These are phyloP conservation scores for Macroteleia sp. DNA, from an alignment of 2,888 invertebrate genomes.

Conservation along the genomic window DNA sequence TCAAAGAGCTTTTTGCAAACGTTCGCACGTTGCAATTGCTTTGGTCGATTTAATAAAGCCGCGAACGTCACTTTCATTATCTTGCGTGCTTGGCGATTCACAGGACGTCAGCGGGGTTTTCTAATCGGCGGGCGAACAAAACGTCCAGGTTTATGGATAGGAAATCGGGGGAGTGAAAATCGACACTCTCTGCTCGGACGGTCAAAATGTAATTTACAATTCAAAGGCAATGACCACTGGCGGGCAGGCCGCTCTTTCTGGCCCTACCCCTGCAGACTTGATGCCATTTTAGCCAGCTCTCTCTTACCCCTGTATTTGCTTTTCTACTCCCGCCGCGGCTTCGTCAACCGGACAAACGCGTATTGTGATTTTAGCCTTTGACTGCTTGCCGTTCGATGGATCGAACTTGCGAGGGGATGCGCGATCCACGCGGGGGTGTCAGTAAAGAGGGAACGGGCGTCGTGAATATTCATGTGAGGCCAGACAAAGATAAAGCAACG, in stretches of 20 bases:
- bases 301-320: constrained; percentile 77
- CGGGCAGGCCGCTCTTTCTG: constrained; percentile 32
- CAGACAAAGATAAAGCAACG: constrained; percentile 50
- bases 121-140: constrained; percentile 43
- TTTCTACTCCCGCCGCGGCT: constrained; percentile 73
- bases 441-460: constrained; percentile 69
- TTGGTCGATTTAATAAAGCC: constrained; percentile 49
- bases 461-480: constrained; percentile 73
- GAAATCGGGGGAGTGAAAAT: constrained; percentile 72
- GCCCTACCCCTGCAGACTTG: constrained; percentile 27
- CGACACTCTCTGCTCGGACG: constrained; percentile 75
- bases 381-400: constrained; percentile 72
- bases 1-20: too few relatives aligned
- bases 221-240: constrained; percentile 76
- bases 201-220: constrained; percentile 82
- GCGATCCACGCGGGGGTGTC: constrained; percentile 51
- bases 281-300: constrained; percentile 30
- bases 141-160: constrained; percentile 20
- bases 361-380: constrained; percentile 84
- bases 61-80: constrained; percentile 57
- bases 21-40: too few relatives aligned
- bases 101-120: constrained; percentile 29
- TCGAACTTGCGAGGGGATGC: constrained; percentile 60
- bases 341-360: constrained; percentile 83
- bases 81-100: constrained; percentile 23